Percentiles rank a stretch among this genome's conserved stretches.
Evolutionary conservation across 2,888 invertebrate genomes (phyloP).

Genomic region (Torymus aiolomorphi): DNA sequence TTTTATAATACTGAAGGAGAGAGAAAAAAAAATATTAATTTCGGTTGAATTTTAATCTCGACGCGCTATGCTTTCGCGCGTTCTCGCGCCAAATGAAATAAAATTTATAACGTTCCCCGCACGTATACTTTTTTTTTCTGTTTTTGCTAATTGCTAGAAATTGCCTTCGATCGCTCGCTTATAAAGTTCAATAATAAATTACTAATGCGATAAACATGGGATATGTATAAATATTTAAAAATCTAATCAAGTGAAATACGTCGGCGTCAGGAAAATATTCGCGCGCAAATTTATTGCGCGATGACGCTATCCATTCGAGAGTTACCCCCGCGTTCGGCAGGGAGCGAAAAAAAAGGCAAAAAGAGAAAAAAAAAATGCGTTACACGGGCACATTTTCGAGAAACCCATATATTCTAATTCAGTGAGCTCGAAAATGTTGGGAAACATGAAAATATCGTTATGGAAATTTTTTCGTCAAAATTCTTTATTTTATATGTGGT

Average conservation of each 20-base stretch:
- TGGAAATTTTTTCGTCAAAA: neutral
- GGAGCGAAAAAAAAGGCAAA: neutral
- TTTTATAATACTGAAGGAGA: no score
- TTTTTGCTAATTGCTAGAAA: no score
- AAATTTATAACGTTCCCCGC: no score
- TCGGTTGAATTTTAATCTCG: no score
- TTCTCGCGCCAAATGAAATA: no score
- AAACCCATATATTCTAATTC: slow-evolving; percentile 25
- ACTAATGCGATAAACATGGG: neutral
- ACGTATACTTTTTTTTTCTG: no score
- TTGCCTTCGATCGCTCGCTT: no score
- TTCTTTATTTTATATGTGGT: neutral
- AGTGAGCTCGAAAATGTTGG: slow-evolving; percentile 17
- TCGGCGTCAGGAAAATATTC: neutral
- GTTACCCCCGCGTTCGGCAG: slow-evolving; percentile 4
- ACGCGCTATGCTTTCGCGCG: no score
- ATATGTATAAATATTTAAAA: neutral
- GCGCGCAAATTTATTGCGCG: slow-evolving; percentile 2
- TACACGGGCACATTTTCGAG: slow-evolving; percentile 16
- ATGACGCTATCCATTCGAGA: slow-evolving; percentile 7
- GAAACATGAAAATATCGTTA: slow-evolving; percentile 15
- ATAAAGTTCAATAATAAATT: no score
- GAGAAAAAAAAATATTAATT: no score
- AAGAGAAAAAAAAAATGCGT: slow-evolving; percentile 4
- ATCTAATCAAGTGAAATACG: neutral